Evolutionary conservation across 2,113 vertebrate species (phyloP).

Genomic region (Xiphorhynchus elegans): DNA sequence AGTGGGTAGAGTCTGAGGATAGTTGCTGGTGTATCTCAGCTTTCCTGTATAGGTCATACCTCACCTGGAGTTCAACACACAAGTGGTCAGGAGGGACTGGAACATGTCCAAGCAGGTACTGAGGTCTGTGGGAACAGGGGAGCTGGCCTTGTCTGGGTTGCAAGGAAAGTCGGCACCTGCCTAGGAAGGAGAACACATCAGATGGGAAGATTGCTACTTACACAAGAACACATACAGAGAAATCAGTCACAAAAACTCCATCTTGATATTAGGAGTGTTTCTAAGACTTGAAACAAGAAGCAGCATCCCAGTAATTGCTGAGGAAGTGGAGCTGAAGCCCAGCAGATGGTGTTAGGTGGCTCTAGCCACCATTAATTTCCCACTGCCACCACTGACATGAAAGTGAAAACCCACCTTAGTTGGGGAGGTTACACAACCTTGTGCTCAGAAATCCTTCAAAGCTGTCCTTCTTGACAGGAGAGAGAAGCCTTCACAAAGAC

Average conservation of each 20-base stretch:
- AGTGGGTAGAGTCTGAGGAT: background rate
- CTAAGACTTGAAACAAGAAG: background rate
- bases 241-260: background rate
- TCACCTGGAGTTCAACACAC: background rate
- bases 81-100: background rate
- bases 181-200: background rate
- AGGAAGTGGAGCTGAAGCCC: background rate
- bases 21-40: background rate
- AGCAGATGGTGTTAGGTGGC: background rate
- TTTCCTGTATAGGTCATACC: background rate
- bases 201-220: background rate
- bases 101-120: background rate
- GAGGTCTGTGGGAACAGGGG: background rate
- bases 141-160: background rate
- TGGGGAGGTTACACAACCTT: background rate
- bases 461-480: constrained; percentile 74
- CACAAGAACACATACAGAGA: background rate
- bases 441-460: background rate
- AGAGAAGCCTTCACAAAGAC: constrained; percentile 93
- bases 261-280: background rate
- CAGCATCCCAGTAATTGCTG: background rate
- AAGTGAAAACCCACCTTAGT: background rate
- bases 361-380: background rate
- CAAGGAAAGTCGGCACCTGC: background rate
- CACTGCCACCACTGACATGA: background rate